phyloP scores from a whole-genome alignment of 1,140 invertebrate species.

The Meloidogyne hapla region DNA sequence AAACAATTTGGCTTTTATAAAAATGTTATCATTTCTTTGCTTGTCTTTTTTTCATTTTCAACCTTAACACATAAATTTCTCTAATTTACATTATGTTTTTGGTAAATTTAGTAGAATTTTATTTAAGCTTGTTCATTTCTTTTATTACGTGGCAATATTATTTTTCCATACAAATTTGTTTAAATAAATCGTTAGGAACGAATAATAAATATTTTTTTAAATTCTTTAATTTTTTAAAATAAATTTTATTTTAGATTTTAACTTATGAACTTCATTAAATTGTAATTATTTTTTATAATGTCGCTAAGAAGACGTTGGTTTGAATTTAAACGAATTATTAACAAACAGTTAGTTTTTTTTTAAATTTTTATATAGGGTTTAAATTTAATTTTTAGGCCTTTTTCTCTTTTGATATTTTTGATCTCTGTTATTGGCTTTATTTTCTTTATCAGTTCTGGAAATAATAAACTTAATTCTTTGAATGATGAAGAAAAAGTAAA shows the following conservation, averaged over 20 bases:
- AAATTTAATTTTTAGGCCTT: conserved; percentile 41
- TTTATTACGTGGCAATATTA: no score
- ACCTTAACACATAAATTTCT: no score
- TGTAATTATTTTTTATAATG: conserved; percentile 23
- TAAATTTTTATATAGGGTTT: conserved; percentile 6
- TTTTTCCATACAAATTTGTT: no score
- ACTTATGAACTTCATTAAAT: neutral
- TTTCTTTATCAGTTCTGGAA: conserved; percentile 34
- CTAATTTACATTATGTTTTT: no score
- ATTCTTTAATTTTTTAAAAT: neutral
- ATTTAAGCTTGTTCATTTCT: no score
- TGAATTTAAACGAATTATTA: conserved; percentile 39
- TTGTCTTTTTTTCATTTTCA: no score
- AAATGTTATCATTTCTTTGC: no score
- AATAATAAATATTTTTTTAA: no score
- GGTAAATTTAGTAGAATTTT: no score
- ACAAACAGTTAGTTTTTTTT: conserved; percentile 47
- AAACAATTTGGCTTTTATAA: no score
- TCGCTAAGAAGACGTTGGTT: conserved; percentile 43
- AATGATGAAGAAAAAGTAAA: conserved; percentile 5
- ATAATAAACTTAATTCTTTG: conserved; percentile 4
- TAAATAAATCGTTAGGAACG: no score
- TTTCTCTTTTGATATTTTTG: conserved; percentile 40
- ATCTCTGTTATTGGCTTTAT: conserved; percentile 44
- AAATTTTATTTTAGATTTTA: conserved; percentile 1